Evolutionary conservation across 2,113 vertebrate genomes (phyloP), one percentile per base, ranked within the genome.

Genomic region (Campylomormyrus tamandua): DNA sequence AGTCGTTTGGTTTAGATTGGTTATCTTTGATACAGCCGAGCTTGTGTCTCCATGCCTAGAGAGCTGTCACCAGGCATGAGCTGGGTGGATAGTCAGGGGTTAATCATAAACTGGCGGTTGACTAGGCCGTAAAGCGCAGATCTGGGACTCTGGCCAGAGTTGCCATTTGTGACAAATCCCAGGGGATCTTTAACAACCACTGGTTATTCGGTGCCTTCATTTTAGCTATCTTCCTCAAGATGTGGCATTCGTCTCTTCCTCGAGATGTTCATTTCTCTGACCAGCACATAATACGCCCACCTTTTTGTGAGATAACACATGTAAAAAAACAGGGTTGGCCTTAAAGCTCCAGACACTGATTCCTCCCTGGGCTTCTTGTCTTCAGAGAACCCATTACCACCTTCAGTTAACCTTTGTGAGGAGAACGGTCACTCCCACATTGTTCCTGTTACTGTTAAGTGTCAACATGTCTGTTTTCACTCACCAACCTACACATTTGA

Each of bases 161-260:
- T 80, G 74, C 74, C 74, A 80, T 80, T 80, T 80, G 74, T 80
- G 74, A 80, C 74, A 80, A 80, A 80, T 80, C 31, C 74, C 74
- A 80, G 74, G 35, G 35, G 74, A 80, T 39, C 35, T 19, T 80
- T 17, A 80, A 39, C 31, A 80, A 19, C 13, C 35, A 80, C 15
- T 1, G 31, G 31, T 80, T 80, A 80, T 39, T 80, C 35, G 5
- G 35, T 42, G 15, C 74, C 35, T 80, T 39, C 15, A 77, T 77
- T 77, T 39, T 77, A 77, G 74, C 31, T 0, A 27, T 15, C 74
- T 70, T 74, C 27, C 66, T 74, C 24, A 27, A 27, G 62, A 27
- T 66, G n/a, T 66, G n/a, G 27, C 66, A 70, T 66, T 66, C 62
- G 48, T 10, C 48, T 48, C 48, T 53, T 53, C 50, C 50, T 53